Conservation (phyloP, 2,113 vertebrate genomes). For the Leiothrix lutea region DNA sequence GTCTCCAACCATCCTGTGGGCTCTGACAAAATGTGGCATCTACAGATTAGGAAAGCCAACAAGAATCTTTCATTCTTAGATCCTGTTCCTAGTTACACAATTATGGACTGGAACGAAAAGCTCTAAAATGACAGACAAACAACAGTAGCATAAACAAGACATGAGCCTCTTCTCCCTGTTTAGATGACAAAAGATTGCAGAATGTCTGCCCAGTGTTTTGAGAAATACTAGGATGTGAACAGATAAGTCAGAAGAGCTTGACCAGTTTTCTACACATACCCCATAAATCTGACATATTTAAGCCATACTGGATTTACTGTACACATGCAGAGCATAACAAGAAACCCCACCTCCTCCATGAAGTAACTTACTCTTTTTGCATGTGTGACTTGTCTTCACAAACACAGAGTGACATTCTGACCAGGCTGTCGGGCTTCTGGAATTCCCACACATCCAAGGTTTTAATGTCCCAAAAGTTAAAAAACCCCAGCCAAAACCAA, state of each 20-base stretch:
- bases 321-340: not conserved
- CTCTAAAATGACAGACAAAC: not conserved
- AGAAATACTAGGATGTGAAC: not conserved
- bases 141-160: not conserved
- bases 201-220: not conserved
- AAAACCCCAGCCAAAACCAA: not conserved
- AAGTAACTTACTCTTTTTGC: not conserved
- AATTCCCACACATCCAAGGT: not conserved
- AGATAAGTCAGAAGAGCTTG: not conserved
- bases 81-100: not conserved
- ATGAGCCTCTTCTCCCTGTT: not conserved
- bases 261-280: not conserved
- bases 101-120: not conserved
- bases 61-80: not conserved
- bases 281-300: not conserved
- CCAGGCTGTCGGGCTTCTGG: not conserved
- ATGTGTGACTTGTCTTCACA: not conserved
- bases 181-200: not conserved
- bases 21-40: not conserved
- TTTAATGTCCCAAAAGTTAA: not conserved
- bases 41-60: not conserved
- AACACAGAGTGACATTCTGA: not conserved
- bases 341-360: not conserved
- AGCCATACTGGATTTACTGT: not conserved
- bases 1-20: not conserved